Percentiles rank a stretch among this genome's conserved stretches.
Conservation (phyloP, 2,888 invertebrate genomes). For the Listrodromus nycthemerus region DNA sequence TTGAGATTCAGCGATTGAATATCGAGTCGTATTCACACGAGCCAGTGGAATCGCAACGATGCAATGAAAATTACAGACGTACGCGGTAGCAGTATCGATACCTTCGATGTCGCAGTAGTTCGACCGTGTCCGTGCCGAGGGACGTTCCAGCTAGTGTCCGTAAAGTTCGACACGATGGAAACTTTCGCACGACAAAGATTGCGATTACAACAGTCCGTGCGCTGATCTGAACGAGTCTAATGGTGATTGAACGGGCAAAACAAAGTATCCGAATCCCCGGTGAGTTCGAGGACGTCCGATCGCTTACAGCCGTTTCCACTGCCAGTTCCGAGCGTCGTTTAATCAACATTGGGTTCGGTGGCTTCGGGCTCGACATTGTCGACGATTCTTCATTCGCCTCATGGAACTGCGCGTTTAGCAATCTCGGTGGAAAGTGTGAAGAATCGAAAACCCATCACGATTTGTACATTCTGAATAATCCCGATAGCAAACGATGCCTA, state of each 20-base stretch:
- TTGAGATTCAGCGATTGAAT: not conserved
- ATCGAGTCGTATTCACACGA: not conserved
- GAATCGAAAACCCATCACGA: constrained; percentile 36
- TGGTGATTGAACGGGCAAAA: not conserved
- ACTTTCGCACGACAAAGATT: constrained; percentile 5
- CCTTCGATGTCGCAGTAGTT: not conserved
- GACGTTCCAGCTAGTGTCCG: not conserved
- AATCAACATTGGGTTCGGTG: not conserved
- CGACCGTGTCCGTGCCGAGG: constrained; percentile 4
- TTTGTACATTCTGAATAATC: constrained; percentile 7
- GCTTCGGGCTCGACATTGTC: not conserved
- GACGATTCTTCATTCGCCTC: not conserved
- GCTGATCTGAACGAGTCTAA: not conserved
- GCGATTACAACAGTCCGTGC: not conserved
- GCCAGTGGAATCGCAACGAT: not conserved
- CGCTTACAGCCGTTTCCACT: not conserved
- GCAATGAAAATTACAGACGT: not conserved
- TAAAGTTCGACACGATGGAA: not conserved
- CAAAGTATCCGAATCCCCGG: not conserved
- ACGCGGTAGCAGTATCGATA: not conserved
- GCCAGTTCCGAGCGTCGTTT: not conserved
- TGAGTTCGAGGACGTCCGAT: constrained; percentile 16
- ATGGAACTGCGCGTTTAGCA: not conserved
- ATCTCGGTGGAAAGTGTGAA: not conserved
- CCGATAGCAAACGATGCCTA: constrained; percentile 72